Percentiles rank a stretch among this genome's conserved stretches.
Evolutionary conservation across 2,797 vertebrate genomes (phyloP).

Genomic region (Pelobates cultripes): DNA sequence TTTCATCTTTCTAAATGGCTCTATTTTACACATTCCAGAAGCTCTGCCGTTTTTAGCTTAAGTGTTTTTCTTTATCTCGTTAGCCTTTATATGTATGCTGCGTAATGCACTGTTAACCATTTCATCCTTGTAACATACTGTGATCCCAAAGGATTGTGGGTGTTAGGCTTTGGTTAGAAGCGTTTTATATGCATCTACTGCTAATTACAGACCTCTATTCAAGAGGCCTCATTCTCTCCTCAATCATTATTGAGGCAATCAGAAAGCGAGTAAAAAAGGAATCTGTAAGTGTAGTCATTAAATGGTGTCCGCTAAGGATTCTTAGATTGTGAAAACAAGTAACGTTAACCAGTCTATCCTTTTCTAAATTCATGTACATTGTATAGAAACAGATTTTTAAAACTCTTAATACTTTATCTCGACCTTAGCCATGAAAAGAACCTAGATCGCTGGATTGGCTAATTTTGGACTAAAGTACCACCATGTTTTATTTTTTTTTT

Average conservation of each 20-base stretch:
- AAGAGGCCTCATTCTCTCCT: background rate
- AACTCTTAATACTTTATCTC: background rate
- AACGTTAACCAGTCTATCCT: background rate
- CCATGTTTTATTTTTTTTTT: background rate
- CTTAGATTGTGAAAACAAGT: too few relatives aligned
- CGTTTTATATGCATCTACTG: background rate
- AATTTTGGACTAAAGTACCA: background rate
- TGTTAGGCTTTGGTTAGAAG: background rate
- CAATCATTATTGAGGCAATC: background rate
- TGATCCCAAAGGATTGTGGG: background rate
- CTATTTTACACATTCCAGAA: constrained; percentile 9
- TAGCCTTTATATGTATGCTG: background rate
- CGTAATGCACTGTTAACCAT: background rate
- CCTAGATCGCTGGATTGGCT: background rate
- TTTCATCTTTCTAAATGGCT: background rate
- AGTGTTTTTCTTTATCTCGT: background rate
- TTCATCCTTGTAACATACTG: background rate
- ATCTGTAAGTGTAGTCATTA: background rate
- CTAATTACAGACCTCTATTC: background rate
- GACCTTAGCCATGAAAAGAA: background rate
- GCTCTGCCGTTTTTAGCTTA: background rate
- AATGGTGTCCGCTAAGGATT: background rate
- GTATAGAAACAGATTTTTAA: background rate
- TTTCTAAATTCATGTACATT: background rate
- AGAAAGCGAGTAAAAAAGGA: background rate